A percentile compares a stretch with the other conserved stretches of the same genome.
Conservation (phyloP, 2,797 vertebrate genomes). For the Molossus alvarezi region DNA sequence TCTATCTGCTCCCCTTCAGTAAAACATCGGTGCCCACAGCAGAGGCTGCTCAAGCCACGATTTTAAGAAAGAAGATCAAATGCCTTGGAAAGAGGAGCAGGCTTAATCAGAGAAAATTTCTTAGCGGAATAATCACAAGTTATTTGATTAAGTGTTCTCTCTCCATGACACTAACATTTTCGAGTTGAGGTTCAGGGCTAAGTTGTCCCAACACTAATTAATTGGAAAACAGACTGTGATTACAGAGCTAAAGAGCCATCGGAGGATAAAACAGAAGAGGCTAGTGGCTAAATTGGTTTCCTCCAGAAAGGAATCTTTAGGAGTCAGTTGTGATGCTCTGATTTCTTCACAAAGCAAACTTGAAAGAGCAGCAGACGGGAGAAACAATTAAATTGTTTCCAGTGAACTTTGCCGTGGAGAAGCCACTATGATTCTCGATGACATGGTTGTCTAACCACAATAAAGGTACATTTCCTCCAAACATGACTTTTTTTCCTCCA, state of each 20-base stretch:
- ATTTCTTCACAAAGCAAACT: constrained; percentile 17
- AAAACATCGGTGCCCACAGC: not conserved
- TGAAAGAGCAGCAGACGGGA: constrained; percentile 34
- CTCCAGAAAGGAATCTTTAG: constrained; percentile 40
- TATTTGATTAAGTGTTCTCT: constrained; percentile 77
- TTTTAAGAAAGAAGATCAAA: not conserved
- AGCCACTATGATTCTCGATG: not conserved
- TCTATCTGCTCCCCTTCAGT: not conserved
- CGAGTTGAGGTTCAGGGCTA: constrained; percentile 68
- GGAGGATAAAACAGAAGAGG: constrained; percentile 36
- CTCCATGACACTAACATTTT: constrained; percentile 64
- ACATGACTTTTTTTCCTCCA: not conserved
- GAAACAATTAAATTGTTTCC: not conserved
- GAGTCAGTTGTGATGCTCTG: constrained; percentile 21
- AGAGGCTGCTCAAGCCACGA: not conserved
- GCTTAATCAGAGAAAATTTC: constrained; percentile 59
- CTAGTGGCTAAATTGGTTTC: not conserved
- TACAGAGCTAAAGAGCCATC: constrained; percentile 40
- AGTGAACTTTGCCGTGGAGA: not conserved
- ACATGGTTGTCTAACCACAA: not conserved
- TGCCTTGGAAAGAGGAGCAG: not conserved
- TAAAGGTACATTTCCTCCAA: not conserved
- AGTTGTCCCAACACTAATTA: constrained; percentile 80
- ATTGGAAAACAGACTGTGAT: constrained; percentile 71
- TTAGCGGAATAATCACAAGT: constrained; percentile 61